Evolutionary conservation across 2,113 vertebrate species (phyloP), one percentile per base, ranked within the genome.

Genomic region (Thamnaconus septentrionalis): DNA sequence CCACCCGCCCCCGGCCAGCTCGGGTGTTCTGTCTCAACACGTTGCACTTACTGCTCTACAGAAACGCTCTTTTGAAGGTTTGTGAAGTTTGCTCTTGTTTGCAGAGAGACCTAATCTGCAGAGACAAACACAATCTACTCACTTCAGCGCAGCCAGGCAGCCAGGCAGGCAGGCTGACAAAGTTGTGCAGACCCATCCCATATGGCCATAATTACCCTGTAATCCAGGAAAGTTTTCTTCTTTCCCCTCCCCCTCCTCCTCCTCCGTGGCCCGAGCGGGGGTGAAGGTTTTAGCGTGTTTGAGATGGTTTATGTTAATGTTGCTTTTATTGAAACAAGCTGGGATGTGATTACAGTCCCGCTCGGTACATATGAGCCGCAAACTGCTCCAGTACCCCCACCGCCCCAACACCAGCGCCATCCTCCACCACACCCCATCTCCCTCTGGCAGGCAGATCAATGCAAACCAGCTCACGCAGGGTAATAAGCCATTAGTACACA

Each of bases 401-500:
- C 81, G 76, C 80, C 87, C 82, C 18, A 31, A 31, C 18, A 31
- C 18, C 18, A 31, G 1, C 18, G 18, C 18, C 18, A 31, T 31
- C 18, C 18, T 31, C 18, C 18, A 31, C 18, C 18, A 31, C 18
- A 31, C 18, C 18, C 76, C 75, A 8, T 74, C 81, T 78, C 80
- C 87, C 82, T 83, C 78, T 85, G 87, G 80, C 87, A 54, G 46
- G 51, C 63, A 84, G 88, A 93, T 93, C 92, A 90, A 92, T 93
- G 91, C 86, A 91, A 93, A 93, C 87, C 78, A 79, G 88, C 84
- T 91, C 84, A 91, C 80, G 46, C 63, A n/a, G 75, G 85, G 83
- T 86, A 92, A 90, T 90, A 89, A 87, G 85, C 87, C 80, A 84
- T 89, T 87, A 88, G 87, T 89, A 88, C 85, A 85, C 85, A 87